These are phyloP conservation scores for Panagrolaimus sp. DNA, from an alignment of 1,140 invertebrate species.

Conservation along the genomic window DNA sequence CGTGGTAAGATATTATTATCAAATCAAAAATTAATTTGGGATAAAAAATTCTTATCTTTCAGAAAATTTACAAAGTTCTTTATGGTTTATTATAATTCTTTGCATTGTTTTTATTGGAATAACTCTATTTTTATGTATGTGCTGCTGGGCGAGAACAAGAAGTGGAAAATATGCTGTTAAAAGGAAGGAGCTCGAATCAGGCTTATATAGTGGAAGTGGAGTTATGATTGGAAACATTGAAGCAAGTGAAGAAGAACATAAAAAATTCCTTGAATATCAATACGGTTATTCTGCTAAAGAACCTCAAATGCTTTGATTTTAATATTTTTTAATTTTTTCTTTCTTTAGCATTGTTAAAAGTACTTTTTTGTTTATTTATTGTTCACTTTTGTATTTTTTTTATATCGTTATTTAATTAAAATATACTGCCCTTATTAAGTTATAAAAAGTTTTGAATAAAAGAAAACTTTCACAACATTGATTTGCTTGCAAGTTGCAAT, in stretches of 20 bases:
- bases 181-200: conserved; percentile 43
- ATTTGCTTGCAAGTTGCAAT: too few species aligned
- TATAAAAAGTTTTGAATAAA: too few species aligned
- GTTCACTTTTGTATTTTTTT: too few species aligned
- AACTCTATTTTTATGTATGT: conserved; percentile 43
- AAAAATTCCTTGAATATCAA: conserved; percentile 34
- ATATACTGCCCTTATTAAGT: too few species aligned
- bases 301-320: conserved; percentile 6
- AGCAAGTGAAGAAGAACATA: conserved; percentile 24
- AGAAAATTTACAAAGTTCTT: conserved; percentile 54
- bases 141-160: conserved; percentile 27
- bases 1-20: conserved; percentile 32
- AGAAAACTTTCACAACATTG: too few species aligned
- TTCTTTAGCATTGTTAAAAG: too few species aligned
- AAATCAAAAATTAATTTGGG: conserved; percentile 13
- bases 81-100: conserved; percentile 55
- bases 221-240: neutral
- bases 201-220: conserved; percentile 17
- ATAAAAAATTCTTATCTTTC: conserved; percentile 20
- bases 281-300: conserved; percentile 15
- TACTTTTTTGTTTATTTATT: too few species aligned
- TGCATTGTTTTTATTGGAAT: conserved; percentile 43
- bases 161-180: conserved; percentile 42
- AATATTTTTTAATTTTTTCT: too few species aligned
- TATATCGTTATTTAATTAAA: too few species aligned